Evolutionary conservation across 2,888 invertebrate species (phyloP).

Genomic region (Geotrupes spiniger): DNA sequence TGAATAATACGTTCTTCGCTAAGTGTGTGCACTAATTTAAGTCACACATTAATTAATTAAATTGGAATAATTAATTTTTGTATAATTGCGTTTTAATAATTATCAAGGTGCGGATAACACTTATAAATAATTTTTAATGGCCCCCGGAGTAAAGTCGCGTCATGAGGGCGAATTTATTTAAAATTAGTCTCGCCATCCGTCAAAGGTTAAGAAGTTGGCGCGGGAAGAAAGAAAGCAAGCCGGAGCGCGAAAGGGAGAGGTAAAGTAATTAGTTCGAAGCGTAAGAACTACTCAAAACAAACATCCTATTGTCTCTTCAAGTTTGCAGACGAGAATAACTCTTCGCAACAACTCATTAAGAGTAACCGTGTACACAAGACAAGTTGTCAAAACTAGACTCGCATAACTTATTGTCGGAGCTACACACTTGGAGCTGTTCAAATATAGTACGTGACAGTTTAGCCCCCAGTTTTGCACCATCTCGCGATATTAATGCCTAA

Average conservation of each 20-base stretch:
- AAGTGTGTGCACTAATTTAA: too few species aligned
- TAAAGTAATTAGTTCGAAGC: constrained; percentile 27
- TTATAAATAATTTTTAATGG: too few species aligned
- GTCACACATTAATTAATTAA: too few species aligned
- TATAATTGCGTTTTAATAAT: too few species aligned
- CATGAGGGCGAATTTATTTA: too few species aligned
- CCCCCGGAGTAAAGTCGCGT: too few species aligned
- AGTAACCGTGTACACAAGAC: constrained; percentile 30
- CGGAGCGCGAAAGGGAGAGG: constrained; percentile 4
- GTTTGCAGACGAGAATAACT: constrained; percentile 30
- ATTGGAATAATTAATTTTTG: too few species aligned
- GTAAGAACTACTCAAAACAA: constrained; percentile 24
- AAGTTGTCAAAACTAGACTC: constrained; percentile 32
- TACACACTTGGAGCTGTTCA: constrained; percentile 27
- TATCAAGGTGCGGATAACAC: too few species aligned
- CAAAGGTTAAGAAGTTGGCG: too few species aligned
- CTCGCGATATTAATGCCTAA: constrained; percentile 28
- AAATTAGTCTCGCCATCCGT: too few species aligned
- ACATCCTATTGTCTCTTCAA: constrained; percentile 27
- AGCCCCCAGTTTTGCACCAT: constrained; percentile 17
- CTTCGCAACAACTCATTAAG: constrained; percentile 33
- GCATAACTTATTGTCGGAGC: constrained; percentile 29
- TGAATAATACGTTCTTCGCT: too few species aligned
- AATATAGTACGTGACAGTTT: constrained; percentile 28
- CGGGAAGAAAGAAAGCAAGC: neutral